phyloP scores from a whole-genome alignment of 2,797 vertebrate species.

The Orestias chungarensis region DNA sequence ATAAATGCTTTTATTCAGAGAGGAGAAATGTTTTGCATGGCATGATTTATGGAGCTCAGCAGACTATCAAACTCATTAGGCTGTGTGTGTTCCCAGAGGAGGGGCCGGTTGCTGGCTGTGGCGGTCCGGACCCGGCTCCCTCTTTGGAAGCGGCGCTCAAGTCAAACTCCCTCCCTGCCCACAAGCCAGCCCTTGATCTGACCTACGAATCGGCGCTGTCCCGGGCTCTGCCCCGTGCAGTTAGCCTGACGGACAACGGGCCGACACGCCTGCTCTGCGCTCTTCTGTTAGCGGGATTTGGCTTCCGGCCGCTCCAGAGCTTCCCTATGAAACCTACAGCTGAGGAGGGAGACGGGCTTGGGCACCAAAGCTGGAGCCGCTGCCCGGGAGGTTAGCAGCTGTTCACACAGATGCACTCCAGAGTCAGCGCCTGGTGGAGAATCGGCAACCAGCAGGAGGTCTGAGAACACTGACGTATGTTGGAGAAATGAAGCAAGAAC shows the following conservation, averaged over 20 bases:
- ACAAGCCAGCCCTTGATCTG: constrained; percentile 40
- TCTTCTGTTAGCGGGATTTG: constrained; percentile 56
- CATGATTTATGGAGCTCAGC: constrained; percentile 99
- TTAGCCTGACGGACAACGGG: constrained; percentile 36
- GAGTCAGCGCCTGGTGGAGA: constrained; percentile 41
- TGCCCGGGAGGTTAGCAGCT: constrained; percentile 68
- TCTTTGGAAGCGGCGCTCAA: constrained; percentile 53
- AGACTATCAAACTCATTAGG: constrained; percentile 99
- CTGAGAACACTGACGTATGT: constrained; percentile 28
- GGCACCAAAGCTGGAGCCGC: constrained; percentile 48
- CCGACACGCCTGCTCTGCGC: constrained; percentile 42
- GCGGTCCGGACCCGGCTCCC: constrained; percentile 69
- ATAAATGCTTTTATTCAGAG: constrained; percentile 99
- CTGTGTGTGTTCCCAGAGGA: constrained; percentile 93
- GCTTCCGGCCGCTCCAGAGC: constrained; percentile 28
- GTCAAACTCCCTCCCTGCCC: constrained; percentile 47
- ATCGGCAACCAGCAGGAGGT: constrained; percentile 57
- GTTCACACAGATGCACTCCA: constrained; percentile 59
- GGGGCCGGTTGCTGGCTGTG: constrained; percentile 82
- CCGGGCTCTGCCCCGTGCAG: constrained; percentile 39
- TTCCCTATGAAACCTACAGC: constrained; percentile 32
- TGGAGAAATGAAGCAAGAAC: constrained; percentile 25
- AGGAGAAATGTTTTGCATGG: constrained; percentile 99
- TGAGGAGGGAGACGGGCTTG: constrained; percentile 50
- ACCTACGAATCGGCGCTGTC: constrained; percentile 48